These are phyloP conservation scores for Drosophila subsilvestris DNA, from an alignment of 2,888 invertebrate genomes.

Conservation along the genomic window DNA sequence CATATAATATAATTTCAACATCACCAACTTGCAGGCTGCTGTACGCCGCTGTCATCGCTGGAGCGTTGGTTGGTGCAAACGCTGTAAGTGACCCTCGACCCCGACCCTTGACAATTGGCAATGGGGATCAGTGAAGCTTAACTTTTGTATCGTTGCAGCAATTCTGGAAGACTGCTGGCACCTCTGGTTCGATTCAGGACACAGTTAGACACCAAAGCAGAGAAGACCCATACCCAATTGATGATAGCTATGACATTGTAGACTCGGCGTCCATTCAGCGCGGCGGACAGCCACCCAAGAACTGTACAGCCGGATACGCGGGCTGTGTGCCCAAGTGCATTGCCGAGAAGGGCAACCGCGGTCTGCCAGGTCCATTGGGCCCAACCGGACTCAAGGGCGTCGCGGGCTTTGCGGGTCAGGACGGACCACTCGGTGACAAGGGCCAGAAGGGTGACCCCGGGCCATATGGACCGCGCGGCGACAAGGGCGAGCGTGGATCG, in stretches of 20 bases:
- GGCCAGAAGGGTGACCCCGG: conserved; percentile 95
- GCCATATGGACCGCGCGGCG: conserved; percentile 91
- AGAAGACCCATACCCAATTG: conserved; percentile 76
- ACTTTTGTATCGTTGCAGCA: conserved; percentile 71
- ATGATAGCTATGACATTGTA: conserved; percentile 82
- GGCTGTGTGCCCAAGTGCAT: conserved; percentile 94
- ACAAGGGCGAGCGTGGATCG: conserved; percentile 93
- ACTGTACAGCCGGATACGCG: conserved; percentile 87
- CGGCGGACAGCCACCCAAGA: conserved; percentile 85
- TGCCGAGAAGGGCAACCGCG: conserved; percentile 93
- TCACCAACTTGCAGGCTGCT: conserved; percentile 76
- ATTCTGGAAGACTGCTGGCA: conserved; percentile 83
- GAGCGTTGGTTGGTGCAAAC: conserved; percentile 75
- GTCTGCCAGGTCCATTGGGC: conserved; percentile 90
- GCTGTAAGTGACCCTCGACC: conserved; percentile 77
- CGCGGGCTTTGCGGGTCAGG: conserved; percentile 92
- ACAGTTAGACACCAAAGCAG: conserved; percentile 67
- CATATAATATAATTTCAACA: not conserved
- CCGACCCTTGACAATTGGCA: not conserved
- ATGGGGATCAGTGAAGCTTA: not conserved
- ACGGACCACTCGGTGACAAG: conserved; percentile 94
- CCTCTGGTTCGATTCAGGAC: conserved; percentile 78
- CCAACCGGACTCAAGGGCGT: conserved; percentile 90
- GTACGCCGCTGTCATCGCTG: conserved; percentile 81
- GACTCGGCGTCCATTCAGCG: conserved; percentile 78